Percentiles rank a stretch among this genome's conserved stretches.
phyloP scores from a whole-genome alignment of 2,113 vertebrate genomes.

The Proterorhinus semilunaris region DNA sequence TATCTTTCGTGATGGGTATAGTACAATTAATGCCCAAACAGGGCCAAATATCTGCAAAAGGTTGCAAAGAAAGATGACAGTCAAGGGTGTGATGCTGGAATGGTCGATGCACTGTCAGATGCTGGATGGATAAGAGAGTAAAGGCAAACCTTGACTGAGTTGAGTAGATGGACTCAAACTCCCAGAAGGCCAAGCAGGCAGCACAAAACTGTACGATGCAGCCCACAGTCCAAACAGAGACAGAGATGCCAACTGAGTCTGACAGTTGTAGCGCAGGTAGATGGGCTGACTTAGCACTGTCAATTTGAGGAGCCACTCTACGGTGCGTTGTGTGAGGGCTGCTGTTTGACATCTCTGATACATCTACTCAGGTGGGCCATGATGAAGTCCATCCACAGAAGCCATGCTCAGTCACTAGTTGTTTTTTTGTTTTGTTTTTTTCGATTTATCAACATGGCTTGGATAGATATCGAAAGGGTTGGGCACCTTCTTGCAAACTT shows the following conservation, averaged over 20 bases:
- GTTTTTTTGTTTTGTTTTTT: neutral
- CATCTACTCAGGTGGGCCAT: neutral
- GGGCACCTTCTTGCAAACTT: slow-evolving; percentile 2
- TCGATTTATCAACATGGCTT: neutral
- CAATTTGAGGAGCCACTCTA: slow-evolving; percentile 9
- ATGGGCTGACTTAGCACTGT: slow-evolving; percentile 42
- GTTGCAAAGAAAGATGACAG: neutral
- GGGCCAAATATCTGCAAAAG: neutral
- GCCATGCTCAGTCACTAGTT: neutral
- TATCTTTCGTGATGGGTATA: too few species aligned
- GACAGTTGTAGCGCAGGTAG: slow-evolving; percentile 43
- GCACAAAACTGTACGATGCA: neutral
- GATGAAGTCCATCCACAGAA: neutral
- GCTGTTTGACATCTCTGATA: slow-evolving; percentile 23
- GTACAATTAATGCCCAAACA: neutral
- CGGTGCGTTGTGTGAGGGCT: slow-evolving; percentile 27
- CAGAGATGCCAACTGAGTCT: slow-evolving; percentile 32
- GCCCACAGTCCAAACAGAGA: slow-evolving; percentile 6
- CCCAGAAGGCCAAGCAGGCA: slow-evolving; percentile 27
- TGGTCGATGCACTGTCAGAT: neutral
- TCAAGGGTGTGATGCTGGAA: neutral
- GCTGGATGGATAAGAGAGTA: neutral
- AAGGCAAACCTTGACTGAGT: slow-evolving; percentile 18
- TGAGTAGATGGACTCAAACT: slow-evolving; percentile 12
- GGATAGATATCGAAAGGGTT: neutral